Conservation (phyloP, 2,797 vertebrate genomes). For the Leptatherina wallacei region DNA sequence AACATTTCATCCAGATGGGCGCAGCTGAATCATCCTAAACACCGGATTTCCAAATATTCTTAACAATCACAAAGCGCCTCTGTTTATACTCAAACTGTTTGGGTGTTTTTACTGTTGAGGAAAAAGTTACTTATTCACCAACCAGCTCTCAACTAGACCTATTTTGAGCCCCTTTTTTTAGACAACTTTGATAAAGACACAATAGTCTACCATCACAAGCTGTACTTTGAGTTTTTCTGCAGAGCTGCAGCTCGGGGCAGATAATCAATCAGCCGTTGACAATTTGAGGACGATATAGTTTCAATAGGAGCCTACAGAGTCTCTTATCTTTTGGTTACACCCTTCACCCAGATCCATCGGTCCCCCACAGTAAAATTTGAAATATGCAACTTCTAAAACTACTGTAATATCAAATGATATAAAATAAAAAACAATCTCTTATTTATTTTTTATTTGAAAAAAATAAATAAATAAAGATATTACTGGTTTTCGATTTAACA, state of each 20-base stretch:
- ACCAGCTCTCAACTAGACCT: not conserved
- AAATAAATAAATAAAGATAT: not conserved
- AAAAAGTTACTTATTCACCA: constrained; percentile 1
- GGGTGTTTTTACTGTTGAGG: not conserved
- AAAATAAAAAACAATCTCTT: not conserved
- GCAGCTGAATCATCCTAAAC: not conserved
- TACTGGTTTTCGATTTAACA: not conserved
- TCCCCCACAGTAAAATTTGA: not conserved
- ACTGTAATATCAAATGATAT: not conserved
- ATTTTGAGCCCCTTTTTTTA: not conserved
- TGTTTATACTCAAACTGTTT: not conserved
- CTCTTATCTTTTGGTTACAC: constrained; percentile 78
- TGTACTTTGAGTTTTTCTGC: constrained; percentile 6
- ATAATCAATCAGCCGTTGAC: constrained; percentile 62
- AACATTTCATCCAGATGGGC: not conserved
- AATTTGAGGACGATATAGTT: constrained; percentile 38
- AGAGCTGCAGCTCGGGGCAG: constrained; percentile 32
- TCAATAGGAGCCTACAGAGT: constrained; percentile 28
- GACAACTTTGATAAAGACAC: constrained; percentile 15
- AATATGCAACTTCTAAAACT: not conserved
- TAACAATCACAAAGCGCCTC: not conserved
- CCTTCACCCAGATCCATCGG: constrained; percentile 40
- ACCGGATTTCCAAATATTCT: not conserved
- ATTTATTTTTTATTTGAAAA: not conserved
- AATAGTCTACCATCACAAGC: constrained; percentile 9